Conservation (phyloP, 1,140 invertebrate species). For the Centruroides sculpturatus region DNA sequence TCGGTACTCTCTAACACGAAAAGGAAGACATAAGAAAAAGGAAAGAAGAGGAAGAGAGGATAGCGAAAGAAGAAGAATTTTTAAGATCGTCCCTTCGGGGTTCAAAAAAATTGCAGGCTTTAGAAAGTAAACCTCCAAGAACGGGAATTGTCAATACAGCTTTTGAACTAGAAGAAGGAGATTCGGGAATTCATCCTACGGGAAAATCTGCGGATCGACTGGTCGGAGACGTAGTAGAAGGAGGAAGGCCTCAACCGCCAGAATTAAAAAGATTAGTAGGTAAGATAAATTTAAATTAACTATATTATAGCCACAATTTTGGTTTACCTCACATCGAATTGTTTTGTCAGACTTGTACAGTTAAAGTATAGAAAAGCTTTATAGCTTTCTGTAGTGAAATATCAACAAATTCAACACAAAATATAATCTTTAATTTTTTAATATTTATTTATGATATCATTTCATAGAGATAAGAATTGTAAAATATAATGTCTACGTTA, state of each 20-base stretch:
- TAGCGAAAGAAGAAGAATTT: constrained; percentile 68
- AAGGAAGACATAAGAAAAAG: constrained; percentile 15
- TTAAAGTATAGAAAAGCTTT: no score
- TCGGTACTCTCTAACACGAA: no score
- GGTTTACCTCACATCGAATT: no score
- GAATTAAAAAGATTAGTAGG: constrained; percentile 39
- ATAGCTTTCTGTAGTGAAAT: no score
- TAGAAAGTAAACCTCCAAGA: constrained; percentile 44
- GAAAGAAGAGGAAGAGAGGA: constrained; percentile 18
- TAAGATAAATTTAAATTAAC: constrained; percentile 27
- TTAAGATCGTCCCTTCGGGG: constrained; percentile 78
- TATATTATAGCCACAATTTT: no score
- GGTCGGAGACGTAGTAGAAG: constrained; percentile 1
- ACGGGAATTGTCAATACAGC: constrained; percentile 68
- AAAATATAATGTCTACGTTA: no score
- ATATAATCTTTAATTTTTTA: no score
- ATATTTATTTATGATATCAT: no score
- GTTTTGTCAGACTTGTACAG: no score
- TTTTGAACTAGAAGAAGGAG: constrained; percentile 48
- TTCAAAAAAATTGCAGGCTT: constrained; percentile 80
- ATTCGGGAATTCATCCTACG: background rate
- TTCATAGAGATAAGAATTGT: no score
- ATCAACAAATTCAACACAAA: no score
- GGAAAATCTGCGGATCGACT: background rate
- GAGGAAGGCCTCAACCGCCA: background rate